A percentile compares a stretch with the other conserved stretches of the same genome.
Evolutionary conservation across 2,888 invertebrate species (phyloP).

Genomic region (Apamea crenata): DNA sequence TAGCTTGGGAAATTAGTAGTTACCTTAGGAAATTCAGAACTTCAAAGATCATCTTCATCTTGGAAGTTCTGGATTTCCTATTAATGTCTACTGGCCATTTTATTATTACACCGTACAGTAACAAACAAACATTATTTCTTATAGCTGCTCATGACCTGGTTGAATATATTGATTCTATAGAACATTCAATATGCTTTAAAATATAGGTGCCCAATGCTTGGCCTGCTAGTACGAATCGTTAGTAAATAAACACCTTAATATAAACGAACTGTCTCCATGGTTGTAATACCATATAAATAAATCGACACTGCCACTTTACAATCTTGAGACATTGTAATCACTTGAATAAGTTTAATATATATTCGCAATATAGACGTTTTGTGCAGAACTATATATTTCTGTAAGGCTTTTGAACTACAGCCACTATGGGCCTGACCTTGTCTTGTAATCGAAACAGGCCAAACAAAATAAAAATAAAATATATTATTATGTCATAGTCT

Average conservation of each 20-base stretch:
- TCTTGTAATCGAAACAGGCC: background rate
- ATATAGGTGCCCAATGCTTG: background rate
- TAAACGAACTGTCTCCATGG: conserved; percentile 19
- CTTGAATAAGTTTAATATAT: conserved; percentile 18
- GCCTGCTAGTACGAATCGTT: conserved; percentile 3
- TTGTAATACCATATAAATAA: conserved; percentile 46
- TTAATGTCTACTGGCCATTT: background rate
- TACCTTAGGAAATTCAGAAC: too few species aligned
- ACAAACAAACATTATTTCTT: background rate
- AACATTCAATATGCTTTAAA: background rate
- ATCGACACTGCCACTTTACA: conserved; percentile 40
- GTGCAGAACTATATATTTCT: background rate
- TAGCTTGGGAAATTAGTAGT: background rate
- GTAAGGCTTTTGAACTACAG: background rate
- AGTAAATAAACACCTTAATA: conserved; percentile 2
- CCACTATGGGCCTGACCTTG: background rate
- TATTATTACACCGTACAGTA: background rate
- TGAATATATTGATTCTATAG: background rate
- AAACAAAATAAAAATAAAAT: background rate
- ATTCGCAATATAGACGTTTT: background rate
- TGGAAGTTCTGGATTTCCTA: background rate
- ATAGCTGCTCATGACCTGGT: background rate
- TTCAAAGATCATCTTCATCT: background rate
- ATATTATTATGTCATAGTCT: background rate
- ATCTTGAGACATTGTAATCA: conserved; percentile 32